Conservation (phyloP, 2,797 vertebrate species). For the Halcyon badia region DNA sequence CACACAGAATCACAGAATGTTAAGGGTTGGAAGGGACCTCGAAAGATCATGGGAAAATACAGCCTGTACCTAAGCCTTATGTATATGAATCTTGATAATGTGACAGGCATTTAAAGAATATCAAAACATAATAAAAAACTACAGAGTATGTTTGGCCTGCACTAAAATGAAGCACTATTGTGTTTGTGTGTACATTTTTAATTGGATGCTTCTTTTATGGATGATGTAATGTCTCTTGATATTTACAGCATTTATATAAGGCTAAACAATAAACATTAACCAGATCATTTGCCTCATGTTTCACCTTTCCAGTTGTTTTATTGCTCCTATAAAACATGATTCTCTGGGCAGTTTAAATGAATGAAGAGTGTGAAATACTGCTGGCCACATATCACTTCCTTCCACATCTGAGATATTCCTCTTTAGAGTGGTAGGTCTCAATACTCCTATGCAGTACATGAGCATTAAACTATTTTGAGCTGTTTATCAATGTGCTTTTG, state of each 20-base stretch:
- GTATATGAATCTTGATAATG: neutral
- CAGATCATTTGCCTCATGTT: constrained; percentile 5
- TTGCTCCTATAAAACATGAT: constrained; percentile 4
- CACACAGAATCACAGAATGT: no score
- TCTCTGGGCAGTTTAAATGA: constrained; percentile 16
- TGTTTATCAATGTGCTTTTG: neutral
- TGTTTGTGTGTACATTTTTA: neutral
- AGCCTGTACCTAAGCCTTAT: neutral
- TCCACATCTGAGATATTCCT: neutral
- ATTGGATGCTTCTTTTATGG: neutral
- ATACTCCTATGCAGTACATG: neutral
- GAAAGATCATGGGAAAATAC: neutral
- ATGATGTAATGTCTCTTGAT: neutral
- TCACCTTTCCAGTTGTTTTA: constrained; percentile 39
- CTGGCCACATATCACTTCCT: neutral
- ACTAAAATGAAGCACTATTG: neutral
- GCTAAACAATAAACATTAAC: constrained; percentile 7
- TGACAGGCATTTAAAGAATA: neutral
- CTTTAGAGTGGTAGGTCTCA: neutral
- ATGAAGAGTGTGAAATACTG: neutral
- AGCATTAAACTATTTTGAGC: neutral
- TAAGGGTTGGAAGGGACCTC: no score
- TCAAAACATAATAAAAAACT: neutral
- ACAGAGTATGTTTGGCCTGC: neutral
- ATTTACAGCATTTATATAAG: constrained; percentile 13